Conservation (phyloP, 2,113 vertebrate genomes). For the mouse (Mus musculus) region DNA sequence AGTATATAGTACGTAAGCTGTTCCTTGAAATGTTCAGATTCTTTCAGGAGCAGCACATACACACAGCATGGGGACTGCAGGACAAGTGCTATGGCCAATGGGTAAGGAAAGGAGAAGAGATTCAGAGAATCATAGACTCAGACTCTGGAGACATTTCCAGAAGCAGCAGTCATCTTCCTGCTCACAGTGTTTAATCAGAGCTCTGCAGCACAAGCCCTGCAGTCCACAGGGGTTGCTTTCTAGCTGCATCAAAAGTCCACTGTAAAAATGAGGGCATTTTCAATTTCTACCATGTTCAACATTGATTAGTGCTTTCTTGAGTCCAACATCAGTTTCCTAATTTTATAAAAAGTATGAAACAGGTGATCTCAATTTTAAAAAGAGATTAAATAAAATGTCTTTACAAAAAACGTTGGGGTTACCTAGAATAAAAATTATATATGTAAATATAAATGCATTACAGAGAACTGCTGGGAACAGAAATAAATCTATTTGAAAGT, state of each 20-base stretch:
- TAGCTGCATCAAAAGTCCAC: slow-evolving; percentile 7
- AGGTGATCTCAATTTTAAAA: slow-evolving; percentile 71
- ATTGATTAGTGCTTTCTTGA: slow-evolving; percentile 64
- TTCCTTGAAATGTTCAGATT: neutral
- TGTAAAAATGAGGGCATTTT: slow-evolving; percentile 49
- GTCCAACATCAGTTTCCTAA: slow-evolving; percentile 50
- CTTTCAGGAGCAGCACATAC: slow-evolving; percentile 19
- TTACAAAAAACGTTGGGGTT: slow-evolving; percentile 45
- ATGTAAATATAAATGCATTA: slow-evolving; percentile 56
- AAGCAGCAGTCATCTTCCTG: neutral
- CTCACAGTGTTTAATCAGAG: neutral
- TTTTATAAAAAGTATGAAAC: slow-evolving; percentile 70
- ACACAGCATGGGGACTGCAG: neutral
- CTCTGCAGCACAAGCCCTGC: neutral
- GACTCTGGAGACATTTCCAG: neutral
- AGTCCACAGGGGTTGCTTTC: neutral
- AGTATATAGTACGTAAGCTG: neutral
- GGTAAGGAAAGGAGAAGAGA: slow-evolving; percentile 9
- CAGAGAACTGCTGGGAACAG: slow-evolving; percentile 54
- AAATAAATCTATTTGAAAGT: slow-evolving; percentile 66
- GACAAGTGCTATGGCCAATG: neutral
- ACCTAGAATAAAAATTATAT: slow-evolving; percentile 65
- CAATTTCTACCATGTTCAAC: slow-evolving; percentile 29
- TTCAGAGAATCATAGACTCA: neutral
- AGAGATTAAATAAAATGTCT: slow-evolving; percentile 45